phyloP scores from a whole-genome alignment of 1,140 invertebrate genomes.

The Brachionus rotundiformis region DNA sequence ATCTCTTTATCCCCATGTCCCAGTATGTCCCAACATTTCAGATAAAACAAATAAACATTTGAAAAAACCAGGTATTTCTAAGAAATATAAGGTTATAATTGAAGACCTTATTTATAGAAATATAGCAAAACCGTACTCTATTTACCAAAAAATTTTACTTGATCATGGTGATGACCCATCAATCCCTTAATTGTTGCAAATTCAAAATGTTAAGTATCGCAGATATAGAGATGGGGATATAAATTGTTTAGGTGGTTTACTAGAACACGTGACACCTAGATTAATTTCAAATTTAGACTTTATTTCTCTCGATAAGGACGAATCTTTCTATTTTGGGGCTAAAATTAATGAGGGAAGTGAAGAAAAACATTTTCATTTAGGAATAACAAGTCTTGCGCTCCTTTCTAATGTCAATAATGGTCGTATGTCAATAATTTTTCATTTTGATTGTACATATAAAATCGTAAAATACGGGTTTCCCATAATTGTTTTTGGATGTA shows the following conservation, averaged over 20 bases:
- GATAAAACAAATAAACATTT: no score
- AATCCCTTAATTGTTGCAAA: neutral
- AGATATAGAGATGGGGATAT: neutral
- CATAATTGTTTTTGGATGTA: neutral
- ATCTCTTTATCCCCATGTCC: no score
- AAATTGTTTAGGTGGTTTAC: neutral
- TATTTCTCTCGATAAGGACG: neutral
- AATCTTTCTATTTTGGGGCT: neutral
- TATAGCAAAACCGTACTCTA: neutral
- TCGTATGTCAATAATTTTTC: neutral
- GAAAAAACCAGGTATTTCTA: no score
- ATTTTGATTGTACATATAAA: neutral
- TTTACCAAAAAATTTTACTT: neutral
- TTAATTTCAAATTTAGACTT: neutral
- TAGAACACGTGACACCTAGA: neutral
- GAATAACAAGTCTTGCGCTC: neutral
- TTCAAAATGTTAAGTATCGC: neutral
- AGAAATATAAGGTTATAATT: slow-evolving; percentile 12
- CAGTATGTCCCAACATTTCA: no score
- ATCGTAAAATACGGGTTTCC: neutral
- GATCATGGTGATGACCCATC: neutral
- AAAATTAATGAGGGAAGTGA: neutral
- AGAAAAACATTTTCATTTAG: neutral
- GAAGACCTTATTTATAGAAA: neutral
- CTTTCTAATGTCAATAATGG: neutral